These are phyloP conservation scores for Catajapyx aquilonaris DNA, from an alignment of 1,140 invertebrate species.

Conservation along the genomic window DNA sequence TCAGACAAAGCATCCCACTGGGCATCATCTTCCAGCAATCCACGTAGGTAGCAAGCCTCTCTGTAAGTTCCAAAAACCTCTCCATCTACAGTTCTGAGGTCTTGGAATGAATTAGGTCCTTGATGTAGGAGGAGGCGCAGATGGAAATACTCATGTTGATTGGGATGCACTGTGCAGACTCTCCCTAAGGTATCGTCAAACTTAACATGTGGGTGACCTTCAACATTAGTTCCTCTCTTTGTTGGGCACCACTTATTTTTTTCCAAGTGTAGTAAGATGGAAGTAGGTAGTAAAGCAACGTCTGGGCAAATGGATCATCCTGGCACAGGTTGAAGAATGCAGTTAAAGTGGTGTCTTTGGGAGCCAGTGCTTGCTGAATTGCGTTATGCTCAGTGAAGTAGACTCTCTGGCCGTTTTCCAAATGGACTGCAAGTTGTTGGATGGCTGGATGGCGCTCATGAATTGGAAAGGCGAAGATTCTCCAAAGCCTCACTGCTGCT, in stretches of 20 bases:
- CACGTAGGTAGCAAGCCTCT: constrained; percentile 14
- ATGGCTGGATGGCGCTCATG: constrained; percentile 21
- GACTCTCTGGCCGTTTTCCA: constrained; percentile 20
- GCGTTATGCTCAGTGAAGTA: constrained; percentile 17
- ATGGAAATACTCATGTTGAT: constrained; percentile 17
- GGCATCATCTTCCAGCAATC: constrained; percentile 20
- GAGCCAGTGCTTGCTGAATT: constrained; percentile 3
- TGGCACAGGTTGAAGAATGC: constrained; percentile 16
- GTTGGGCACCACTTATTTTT: no score
- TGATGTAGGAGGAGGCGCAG: constrained; percentile 14
- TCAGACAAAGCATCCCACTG: constrained; percentile 20
- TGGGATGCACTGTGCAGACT: constrained; percentile 20
- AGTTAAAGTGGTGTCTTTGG: constrained; percentile 15
- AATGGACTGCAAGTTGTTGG: constrained; percentile 21
- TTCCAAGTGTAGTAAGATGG: constrained; percentile 20
- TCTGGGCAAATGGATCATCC: constrained; percentile 17
- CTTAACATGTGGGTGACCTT: constrained; percentile 10
- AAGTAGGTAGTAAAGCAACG: constrained; percentile 19
- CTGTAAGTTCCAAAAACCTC: constrained; percentile 7
- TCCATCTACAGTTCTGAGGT: constrained; percentile 7
- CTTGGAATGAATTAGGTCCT: constrained; percentile 10
- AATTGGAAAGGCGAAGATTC: constrained; percentile 21
- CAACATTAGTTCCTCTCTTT: no score
- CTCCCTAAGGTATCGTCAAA: constrained; percentile 10
- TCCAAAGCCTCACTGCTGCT: constrained; percentile 22